Evolutionary conservation across 2,113 vertebrate genomes (phyloP).

Genomic region (Chitala chitala): DNA sequence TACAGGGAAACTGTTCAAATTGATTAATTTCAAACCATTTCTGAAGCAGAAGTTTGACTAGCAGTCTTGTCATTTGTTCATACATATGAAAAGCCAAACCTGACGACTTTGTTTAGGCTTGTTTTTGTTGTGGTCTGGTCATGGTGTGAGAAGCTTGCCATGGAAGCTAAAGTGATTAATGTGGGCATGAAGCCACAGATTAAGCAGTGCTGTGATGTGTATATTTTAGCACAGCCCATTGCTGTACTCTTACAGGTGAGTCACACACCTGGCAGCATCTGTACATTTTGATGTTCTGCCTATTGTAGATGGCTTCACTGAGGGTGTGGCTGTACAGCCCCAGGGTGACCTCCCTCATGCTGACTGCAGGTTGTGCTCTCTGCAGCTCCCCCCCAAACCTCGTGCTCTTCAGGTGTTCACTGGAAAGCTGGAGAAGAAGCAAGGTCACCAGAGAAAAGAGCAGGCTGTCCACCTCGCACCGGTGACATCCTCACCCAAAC

Average conservation of each 20-base stretch:
- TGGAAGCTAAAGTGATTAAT: too few relatives aligned
- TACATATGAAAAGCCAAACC: too few relatives aligned
- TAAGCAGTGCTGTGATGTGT: not conserved
- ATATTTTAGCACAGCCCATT: not conserved
- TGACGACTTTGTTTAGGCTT: not conserved
- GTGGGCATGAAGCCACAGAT: not conserved
- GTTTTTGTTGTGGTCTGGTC: not conserved
- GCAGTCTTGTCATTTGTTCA: too few relatives aligned
- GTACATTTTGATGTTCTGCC: not conserved
- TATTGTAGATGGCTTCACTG: not conserved
- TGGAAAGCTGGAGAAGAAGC: slow-evolving; percentile 50
- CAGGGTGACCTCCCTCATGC: not conserved
- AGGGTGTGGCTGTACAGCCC: not conserved
- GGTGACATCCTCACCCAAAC: slow-evolving; percentile 25
- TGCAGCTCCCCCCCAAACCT: slow-evolving; percentile 75
- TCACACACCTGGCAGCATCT: not conserved
- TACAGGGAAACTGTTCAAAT: too few relatives aligned
- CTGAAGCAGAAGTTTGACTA: too few relatives aligned
- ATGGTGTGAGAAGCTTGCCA: too few relatives aligned
- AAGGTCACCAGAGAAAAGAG: slow-evolving; percentile 47
- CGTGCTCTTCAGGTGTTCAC: slow-evolving; percentile 66
- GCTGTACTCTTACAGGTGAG: not conserved
- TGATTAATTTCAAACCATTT: too few relatives aligned
- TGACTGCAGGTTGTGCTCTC: slow-evolving; percentile 10
- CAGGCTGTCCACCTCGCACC: slow-evolving; percentile 32